Evolutionary conservation across 2,888 invertebrate genomes (phyloP).

Genomic region (Tanytarsus gracilentus): DNA sequence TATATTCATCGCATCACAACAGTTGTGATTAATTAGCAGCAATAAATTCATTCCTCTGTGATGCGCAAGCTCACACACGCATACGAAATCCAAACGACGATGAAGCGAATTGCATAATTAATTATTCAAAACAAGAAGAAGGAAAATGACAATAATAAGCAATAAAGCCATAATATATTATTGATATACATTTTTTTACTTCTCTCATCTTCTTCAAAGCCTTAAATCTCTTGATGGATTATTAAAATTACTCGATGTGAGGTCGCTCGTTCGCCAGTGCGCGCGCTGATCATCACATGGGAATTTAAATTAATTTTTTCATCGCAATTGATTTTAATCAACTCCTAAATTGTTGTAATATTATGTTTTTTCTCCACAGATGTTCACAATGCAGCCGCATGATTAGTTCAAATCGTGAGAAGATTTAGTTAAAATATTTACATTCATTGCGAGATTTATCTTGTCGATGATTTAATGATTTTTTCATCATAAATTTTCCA

Average conservation of each 20-base stretch:
- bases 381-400: no score
- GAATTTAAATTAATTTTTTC: neutral
- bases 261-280: no score
- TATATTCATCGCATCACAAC: slow-evolving; percentile 21
- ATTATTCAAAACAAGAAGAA: slow-evolving; percentile 20
- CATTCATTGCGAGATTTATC: no score
- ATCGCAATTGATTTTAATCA: no score
- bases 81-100: neutral
- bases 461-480: no score
- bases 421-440: no score
- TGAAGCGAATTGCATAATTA: slow-evolving; percentile 21
- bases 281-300: neutral
- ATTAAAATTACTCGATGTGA: slow-evolving; percentile 11
- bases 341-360: no score
- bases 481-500: no score
- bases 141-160: slow-evolving; percentile 21
- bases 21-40: slow-evolving; percentile 18
- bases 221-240: slow-evolving; percentile 9
- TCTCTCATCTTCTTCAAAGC: no score
- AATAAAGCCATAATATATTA: slow-evolving; percentile 16
- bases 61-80: neutral
- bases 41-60: slow-evolving; percentile 13
- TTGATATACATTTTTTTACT: no score
- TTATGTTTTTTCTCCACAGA: no score
- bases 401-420: no score